phyloP scores from a whole-genome alignment of 2,888 invertebrate species.

The Elysia crispata region DNA sequence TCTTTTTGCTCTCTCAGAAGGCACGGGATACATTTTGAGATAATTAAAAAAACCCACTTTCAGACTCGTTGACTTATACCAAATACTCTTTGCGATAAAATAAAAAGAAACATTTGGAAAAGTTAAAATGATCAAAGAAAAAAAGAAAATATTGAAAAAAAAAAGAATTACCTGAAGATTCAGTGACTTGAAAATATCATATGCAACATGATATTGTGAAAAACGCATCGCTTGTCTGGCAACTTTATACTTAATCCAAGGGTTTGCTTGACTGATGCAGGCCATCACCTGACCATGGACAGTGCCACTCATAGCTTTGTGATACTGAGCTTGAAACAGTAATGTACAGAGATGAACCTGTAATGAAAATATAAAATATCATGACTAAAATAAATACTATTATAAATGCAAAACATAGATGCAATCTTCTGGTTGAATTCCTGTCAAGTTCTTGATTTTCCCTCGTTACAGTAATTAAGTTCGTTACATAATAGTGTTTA shows the following conservation, averaged over 20 bases:
- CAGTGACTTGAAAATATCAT: constrained; percentile 80
- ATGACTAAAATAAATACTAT: not conserved
- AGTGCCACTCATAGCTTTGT: constrained; percentile 59
- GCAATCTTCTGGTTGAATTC: no score
- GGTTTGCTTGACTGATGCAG: constrained; percentile 79
- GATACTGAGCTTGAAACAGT: constrained; percentile 84
- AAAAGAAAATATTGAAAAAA: not conserved
- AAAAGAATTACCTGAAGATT: constrained; percentile 35
- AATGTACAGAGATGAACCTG: constrained; percentile 88
- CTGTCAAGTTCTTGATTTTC: no score
- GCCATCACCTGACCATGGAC: constrained; percentile 58
- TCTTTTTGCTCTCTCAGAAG: no score
- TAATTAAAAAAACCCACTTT: not conserved
- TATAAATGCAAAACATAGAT: not conserved
- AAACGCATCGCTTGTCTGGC: constrained; percentile 90
- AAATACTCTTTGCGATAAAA: not conserved
- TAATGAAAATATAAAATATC: constrained; percentile 24
- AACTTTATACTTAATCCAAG: constrained; percentile 86
- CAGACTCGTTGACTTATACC: no score
- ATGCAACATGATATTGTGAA: constrained; percentile 87
- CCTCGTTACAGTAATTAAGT: no score
- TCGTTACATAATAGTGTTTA: no score
- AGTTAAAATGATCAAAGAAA: not conserved
- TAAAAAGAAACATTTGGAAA: not conserved
- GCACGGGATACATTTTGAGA: not conserved